Base-by-base conservation (phyloP, 2,113 vertebrate species). In the Macaca nemestrina region DNA sequence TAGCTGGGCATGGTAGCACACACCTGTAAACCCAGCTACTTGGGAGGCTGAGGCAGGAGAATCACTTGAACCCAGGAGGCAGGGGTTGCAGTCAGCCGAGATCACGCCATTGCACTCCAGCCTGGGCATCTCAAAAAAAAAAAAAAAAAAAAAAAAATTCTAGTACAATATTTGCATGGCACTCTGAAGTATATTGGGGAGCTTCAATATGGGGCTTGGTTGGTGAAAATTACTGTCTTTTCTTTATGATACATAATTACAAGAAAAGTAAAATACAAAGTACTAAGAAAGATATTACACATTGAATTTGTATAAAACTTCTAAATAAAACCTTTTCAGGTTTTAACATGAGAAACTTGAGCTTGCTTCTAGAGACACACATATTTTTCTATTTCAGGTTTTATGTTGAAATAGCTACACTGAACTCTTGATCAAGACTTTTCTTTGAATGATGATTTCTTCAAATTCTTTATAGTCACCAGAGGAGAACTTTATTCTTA, bases 271-370 rank as follows among this genome's bases (percentile, higher is more conserved):
- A 78, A 70, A 68, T 94, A 59, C 12, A 73, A 90, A 90, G 3
- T 90, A 79, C 13, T 85, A 18, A 59, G 64, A 38, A 50, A 79
- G 22, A 93, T 55, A 88, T 35, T 68, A 87, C 82, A 50, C 22
- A n/a, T 32, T 61, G 35, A 79, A 38, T 90, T 86, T 87, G 5
- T 90, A 64, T 86, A 94, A 50, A 83, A 32, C 14, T 73, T 79
- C 20, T 40, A 92, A 81, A 81, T 95, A 84, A 88, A 88, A 78
- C 67, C 27, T 72, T 72, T 61, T 61, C 16, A 81, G 82, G 32
- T 57, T 90, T 90, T 92, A 84, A 79, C n/a, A 89, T 64, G 27
- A 90, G 73, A 90, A 94, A 89, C 25, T 50, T 79, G 88, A 95
- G 10, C 40, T 93, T 67, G 3, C 48, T 52, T 92, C 82, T 55